Base-by-base conservation (phyloP, 2,888 invertebrate species). In the Entomobrya proxima region DNA sequence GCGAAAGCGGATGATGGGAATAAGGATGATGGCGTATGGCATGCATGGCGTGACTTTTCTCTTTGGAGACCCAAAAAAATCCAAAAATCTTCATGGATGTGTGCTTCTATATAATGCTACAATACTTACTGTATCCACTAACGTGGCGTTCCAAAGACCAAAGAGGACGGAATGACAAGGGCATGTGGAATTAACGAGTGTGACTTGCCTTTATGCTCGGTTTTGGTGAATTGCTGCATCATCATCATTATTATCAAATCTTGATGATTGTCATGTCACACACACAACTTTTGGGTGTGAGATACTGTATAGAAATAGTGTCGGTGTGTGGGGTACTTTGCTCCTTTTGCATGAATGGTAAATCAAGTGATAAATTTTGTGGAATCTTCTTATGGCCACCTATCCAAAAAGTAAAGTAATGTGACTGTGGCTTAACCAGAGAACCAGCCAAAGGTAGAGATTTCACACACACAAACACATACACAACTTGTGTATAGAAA, bases 241-340 rank as follows among this genome's bases (percentile, higher is more conserved):
- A 55, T 77, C 77, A 77, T 77, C 77, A 76, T 83, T 47, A 83
- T 83, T 83, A 83, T 76, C 76, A 81, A n/a, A 76, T 76, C 76
- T 83, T 64, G 83, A 83, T 83, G 83, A 83, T 83, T 83, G 83
- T 82, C 82, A 75, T 74, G 74, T 74, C 74, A 74, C 74, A 50
- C 47, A 50, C 30, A 35, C 9, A 44, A 44, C 7, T 11, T 13
- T 74, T 50, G 67, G 3, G 67, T 40, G 37, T 13, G 24, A 7
- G 67, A 67, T 67, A 37, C 15, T 64, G 11, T n/a, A 9, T n/a
- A n/a, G n/a, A n/a, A n/a, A 3, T 9, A 61, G 6, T 13, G 9
- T 61, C n/a, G 15, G 55, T 2, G 50, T n/a, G 18, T 32, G 24
- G 21, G 37, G 18, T 37, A 1, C 58, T 5, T 21, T 64, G 1